A percentile compares a stretch with the other conserved stretches of the same genome.
phyloP scores from a whole-genome alignment of 2,113 vertebrate genomes.

The Anoura caudifer region DNA sequence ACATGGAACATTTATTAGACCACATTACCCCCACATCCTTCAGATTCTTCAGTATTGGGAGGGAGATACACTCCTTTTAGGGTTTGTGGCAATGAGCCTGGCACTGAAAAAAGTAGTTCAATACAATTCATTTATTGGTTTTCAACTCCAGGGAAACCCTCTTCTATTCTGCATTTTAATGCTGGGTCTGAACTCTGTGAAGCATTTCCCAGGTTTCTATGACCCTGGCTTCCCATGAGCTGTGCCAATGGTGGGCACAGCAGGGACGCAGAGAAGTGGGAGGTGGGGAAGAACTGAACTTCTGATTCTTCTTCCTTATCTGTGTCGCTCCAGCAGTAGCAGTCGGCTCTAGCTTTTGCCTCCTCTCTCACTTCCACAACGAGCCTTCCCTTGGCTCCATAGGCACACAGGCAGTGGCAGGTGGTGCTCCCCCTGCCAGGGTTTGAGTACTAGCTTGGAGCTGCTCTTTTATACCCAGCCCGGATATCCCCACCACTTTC shows the following conservation, averaged over 20 bases:
- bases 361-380: not conserved
- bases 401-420: fast-evolving
- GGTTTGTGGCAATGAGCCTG: not conserved
- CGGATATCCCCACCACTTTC: not conserved
- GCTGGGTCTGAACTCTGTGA: fast-evolving
- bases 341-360: fast-evolving
- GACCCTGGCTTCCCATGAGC: not conserved
- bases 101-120: no score
- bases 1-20: fast-evolving
- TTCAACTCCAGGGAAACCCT: fast-evolving
- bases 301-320: not conserved
- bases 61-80: no score
- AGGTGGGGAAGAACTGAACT: not conserved
- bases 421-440: fast-evolving
- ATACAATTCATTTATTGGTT: not conserved
- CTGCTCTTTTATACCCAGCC: not conserved
- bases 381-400: not conserved
- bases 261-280: not conserved
- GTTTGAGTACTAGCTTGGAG: not conserved
- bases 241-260: no score
- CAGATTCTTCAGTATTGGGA: fast-evolving
- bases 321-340: no score
- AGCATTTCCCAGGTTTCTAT: fast-evolving
- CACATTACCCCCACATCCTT: fast-evolving
- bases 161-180: not conserved